Conservation (phyloP, 2,888 invertebrate species). For the Ornithoptera alexandrae region DNA sequence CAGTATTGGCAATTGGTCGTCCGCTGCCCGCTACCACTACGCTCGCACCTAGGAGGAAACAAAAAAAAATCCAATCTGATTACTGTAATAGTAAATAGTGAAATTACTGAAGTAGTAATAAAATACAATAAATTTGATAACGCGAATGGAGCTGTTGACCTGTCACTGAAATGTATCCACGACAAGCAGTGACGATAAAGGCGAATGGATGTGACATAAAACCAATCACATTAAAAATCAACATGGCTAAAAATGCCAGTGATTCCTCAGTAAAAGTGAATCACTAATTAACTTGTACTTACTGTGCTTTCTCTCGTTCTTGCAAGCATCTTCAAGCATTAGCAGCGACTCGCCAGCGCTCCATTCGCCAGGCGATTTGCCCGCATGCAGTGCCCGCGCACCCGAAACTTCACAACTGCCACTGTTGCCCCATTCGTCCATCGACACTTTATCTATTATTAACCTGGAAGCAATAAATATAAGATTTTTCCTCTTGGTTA, state of each 20-base stretch:
- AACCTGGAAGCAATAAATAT: slow-evolving; percentile 46
- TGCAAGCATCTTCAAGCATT: slow-evolving; percentile 74
- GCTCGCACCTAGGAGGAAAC: slow-evolving; percentile 49
- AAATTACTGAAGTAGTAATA: too few species aligned
- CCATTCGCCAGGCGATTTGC: slow-evolving; percentile 75
- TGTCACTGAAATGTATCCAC: too few species aligned
- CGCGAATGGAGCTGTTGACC: too few species aligned
- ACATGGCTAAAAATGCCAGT: too few species aligned
- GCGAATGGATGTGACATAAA: too few species aligned
- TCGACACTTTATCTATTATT: slow-evolving; percentile 72
- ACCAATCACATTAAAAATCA: too few species aligned
- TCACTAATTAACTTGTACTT: slow-evolving; percentile 34
- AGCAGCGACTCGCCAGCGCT: slow-evolving; percentile 73
- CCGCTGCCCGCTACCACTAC: slow-evolving; percentile 55
- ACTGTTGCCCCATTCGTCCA: slow-evolving; percentile 53
- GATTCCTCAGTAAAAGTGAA: too few species aligned
- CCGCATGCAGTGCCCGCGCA: slow-evolving; percentile 58
- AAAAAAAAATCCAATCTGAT: not conserved
- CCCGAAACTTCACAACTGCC: slow-evolving; percentile 33
- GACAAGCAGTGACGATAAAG: too few species aligned
- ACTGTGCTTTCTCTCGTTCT: slow-evolving; percentile 74
- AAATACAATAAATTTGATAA: too few species aligned
- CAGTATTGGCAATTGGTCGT: slow-evolving; percentile 26
- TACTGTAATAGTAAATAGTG: too few species aligned
- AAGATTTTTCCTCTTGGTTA: not conserved